Base-by-base conservation (phyloP, 92 coral and sea anemone genomes). In the Montipora capitata region DNA sequence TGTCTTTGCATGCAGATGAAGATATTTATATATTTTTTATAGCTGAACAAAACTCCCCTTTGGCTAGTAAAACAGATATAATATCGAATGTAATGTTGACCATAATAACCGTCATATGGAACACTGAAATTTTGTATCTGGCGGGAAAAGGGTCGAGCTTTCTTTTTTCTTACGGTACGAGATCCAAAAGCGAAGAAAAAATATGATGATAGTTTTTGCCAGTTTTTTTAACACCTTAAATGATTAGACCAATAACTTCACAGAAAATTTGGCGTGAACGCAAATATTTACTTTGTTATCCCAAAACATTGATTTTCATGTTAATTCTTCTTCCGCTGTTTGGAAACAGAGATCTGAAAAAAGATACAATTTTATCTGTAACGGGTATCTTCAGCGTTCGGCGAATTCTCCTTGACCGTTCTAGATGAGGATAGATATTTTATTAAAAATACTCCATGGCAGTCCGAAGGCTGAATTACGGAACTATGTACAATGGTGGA, bases 221-320 rank as follows among this genome's bases (percentile, higher is more conserved):
- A 14, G 51, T 68, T 10, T 69, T 51, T 39, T 81, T 52, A 81
- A 68, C 77, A 68, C 52, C 15, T 52, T 52, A 48, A 1, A 15
- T 51, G 4, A 48, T 6, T 69, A 3, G 16, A 35, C 85, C 85
- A 81, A 69, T 68, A 15, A 42, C n/a, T 7, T 40, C 14, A 5
- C 40, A 51, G 77, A 13, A 39, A 40, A 52, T 52, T 11, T 39
- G 68, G 10, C 76, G 40, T 40, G 3, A 52, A 40, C 11, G 77
- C 52, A 65, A 81, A 81, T 81, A 68, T 81, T 81, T 81, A 52
- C 85, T 44, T 63, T 40, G 15, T 35, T 17, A 45, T 18, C 84
- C 35, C 62, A 48, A 27, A 15, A 12, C 40, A 65, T 54, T 12
- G 61, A 54, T 77, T 77, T 68, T 16, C 38, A 40, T 57, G 42